Base-by-base conservation (phyloP, 2,888 invertebrate species). In the Ptychoptera albimana region DNA sequence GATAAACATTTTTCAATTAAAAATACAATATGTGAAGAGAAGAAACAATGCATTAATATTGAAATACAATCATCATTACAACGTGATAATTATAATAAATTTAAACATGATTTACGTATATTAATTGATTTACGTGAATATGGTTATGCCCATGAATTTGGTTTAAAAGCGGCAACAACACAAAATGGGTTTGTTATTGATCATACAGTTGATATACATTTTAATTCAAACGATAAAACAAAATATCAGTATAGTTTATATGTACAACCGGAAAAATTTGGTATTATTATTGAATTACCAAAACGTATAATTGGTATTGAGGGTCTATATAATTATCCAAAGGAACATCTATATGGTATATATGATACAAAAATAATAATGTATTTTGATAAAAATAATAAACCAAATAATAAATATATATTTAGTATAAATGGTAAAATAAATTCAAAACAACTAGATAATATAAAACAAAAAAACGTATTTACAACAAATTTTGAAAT, bases 1-100 rank as follows among this genome's bases (percentile, higher is more conserved):
- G 79, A 81, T 62, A 72, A 80, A 49, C 81, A 82, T 51, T 75
- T 82, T 59, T 76, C 79, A 54, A 68, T 75, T 39, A 74, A 78
- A 11, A 71, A 77, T 50, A 78, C 82, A 10, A 78, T 79, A 59
- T 85, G 85, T 58, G 82, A 84, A 52, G 80, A 82, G 57, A 82
- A 79, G 64, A 80, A 81, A 48, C 79, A 83, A 52, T 85, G 85
- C 56, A 80, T 81, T 0, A 77, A 82, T 55, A 70, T 81, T 15
- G 82, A 84, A 54, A 39, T 61, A 0, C 56, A 56, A 29, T 63
- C 64, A 1, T 51, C 46, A 1, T 39, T 54, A 2, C 57, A 60
- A 41, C 51, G 54, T 4, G 50, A 56, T 13, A 51, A 56, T 39
- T 46, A 57, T 1, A 54, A 57, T 16, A 61, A 69, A 11, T 63